These are phyloP conservation scores for Microctenopoma steveboyesi DNA, from an alignment of 2,797 vertebrate genomes.

Conservation along the genomic window DNA sequence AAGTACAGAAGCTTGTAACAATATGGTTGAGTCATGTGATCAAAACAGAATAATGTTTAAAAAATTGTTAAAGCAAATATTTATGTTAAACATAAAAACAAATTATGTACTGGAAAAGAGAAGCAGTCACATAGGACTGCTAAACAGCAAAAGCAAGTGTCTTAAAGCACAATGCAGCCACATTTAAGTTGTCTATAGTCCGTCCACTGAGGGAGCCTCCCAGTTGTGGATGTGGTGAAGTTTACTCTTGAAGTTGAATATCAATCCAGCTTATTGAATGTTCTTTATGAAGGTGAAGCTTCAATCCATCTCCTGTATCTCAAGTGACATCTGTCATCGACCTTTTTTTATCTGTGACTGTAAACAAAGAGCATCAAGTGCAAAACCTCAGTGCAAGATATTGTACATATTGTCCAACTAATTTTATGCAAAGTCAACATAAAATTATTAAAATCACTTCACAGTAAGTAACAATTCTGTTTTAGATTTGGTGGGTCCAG, in stretches of 20 bases:
- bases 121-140: neutral
- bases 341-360: constrained; percentile 82
- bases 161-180: neutral
- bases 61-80: neutral
- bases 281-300: neutral
- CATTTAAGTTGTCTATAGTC: neutral
- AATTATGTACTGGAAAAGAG: neutral
- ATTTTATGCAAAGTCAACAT: no score
- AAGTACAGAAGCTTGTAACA: neutral
- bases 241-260: neutral
- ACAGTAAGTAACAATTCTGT: no score
- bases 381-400: neutral
- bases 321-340: constrained; percentile 53
- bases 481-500: no score
- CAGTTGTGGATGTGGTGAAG: neutral
- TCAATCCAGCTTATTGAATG: constrained; percentile 1
- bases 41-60: neutral
- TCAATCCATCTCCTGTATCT: neutral
- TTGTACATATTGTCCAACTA: no score
- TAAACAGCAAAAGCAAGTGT: neutral
- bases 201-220: neutral
- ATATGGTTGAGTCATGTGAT: no score
- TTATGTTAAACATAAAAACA: neutral
- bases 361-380: constrained; percentile 24
- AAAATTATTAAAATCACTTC: no score